Evolutionary conservation across 2,888 invertebrate genomes (phyloP).

Genomic region (Cephus pulcher): DNA sequence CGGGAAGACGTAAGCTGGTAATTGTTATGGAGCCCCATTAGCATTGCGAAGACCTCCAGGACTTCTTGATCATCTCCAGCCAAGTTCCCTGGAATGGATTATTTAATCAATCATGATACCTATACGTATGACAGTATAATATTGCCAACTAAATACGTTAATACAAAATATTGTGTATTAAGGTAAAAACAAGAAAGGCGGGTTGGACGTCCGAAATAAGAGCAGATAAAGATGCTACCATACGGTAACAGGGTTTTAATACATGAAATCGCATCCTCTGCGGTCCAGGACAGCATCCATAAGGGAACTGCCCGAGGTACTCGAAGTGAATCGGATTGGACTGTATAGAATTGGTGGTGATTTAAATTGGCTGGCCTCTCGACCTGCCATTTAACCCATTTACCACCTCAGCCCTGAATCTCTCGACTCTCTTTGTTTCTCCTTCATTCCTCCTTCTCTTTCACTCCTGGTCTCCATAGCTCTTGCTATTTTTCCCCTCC

Average conservation of each 20-base stretch:
- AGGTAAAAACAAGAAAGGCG: not conserved
- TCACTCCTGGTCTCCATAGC: not conserved
- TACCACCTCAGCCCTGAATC: slow-evolving; percentile 30
- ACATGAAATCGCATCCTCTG: not conserved
- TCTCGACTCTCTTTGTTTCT: not conserved
- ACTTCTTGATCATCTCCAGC: no score
- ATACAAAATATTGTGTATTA: not conserved
- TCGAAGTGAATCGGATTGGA: slow-evolving; percentile 38
- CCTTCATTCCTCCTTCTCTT: not conserved
- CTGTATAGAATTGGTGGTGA: slow-evolving; percentile 42
- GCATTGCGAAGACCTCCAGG: no score
- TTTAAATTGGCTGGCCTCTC: slow-evolving; percentile 49
- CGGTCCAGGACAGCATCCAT: not conserved
- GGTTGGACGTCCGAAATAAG: not conserved
- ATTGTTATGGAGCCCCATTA: no score
- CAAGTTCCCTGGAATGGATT: no score
- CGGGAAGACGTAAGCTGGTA: not conserved
- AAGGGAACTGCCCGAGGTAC: slow-evolving; percentile 16
- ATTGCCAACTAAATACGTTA: not conserved
- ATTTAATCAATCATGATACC: no score
- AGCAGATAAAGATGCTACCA: not conserved
- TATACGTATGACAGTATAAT: not conserved
- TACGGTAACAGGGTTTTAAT: not conserved
- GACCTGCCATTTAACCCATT: slow-evolving; percentile 48
- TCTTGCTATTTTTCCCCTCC: not conserved